These are phyloP conservation scores for Lagorchestes hirsutus DNA, from an alignment of 2,797 vertebrate genomes.

Conservation along the genomic window DNA sequence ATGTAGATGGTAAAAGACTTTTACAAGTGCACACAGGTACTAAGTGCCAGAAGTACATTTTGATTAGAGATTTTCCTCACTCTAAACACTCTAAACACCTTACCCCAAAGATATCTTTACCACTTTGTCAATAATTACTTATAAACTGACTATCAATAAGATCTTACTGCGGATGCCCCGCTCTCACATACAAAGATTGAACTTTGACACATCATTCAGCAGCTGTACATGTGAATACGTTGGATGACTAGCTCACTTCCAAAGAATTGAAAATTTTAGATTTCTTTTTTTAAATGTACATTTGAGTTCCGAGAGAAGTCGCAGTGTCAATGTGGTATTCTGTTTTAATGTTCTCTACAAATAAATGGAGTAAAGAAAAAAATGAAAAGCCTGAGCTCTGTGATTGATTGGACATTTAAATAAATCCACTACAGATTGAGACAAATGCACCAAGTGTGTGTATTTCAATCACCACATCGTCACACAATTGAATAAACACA, in stretches of 20 bases:
- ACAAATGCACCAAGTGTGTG: slow-evolving; percentile 73
- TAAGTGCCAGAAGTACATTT: neutral
- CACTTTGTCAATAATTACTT: neutral
- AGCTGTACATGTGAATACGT: neutral
- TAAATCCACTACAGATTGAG: slow-evolving; percentile 76
- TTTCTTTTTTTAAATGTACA: slow-evolving; percentile 36
- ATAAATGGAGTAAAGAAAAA: slow-evolving; percentile 55
- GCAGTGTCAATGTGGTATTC: slow-evolving; percentile 17
- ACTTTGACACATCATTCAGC: neutral
- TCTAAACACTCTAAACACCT: neutral
- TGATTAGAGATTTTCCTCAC: neutral
- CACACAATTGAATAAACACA: slow-evolving; percentile 81
- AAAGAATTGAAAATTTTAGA: slow-evolving; percentile 59
- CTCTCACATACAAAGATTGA: neutral
- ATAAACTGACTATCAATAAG: neutral
- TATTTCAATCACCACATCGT: slow-evolving; percentile 80
- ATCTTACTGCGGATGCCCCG: neutral
- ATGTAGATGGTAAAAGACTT: neutral
- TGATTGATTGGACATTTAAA: slow-evolving; percentile 80
- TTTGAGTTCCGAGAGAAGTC: slow-evolving; percentile 46
- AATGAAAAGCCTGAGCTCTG: slow-evolving; percentile 60
- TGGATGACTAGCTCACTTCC: slow-evolving; percentile 40
- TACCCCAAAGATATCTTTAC: neutral
- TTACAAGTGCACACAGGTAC: neutral
- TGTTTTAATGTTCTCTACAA: slow-evolving; percentile 69